Evolutionary conservation across 2,888 invertebrate species (phyloP).

Genomic region (Nomada fucata): DNA sequence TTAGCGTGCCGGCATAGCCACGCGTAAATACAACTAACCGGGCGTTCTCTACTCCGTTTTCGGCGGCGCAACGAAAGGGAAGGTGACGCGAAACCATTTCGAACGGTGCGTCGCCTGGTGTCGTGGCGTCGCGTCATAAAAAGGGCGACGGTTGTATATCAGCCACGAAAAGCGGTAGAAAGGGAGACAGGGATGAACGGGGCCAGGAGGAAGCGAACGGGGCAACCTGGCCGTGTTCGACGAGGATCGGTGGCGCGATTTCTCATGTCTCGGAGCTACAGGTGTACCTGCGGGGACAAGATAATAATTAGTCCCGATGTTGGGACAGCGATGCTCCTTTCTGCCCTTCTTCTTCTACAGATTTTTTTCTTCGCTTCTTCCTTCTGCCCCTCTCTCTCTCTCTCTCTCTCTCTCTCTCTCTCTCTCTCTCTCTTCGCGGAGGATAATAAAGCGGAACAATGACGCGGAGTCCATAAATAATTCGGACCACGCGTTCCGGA

Average conservation of each 20-base stretch:
- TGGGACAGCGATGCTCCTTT: constrained; percentile 62
- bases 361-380: neutral
- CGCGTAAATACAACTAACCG: constrained; percentile 39
- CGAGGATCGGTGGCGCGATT: constrained; percentile 59
- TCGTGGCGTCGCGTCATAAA: constrained; percentile 69
- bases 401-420: neutral
- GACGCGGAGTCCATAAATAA: constrained; percentile 69
- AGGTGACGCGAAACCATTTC: constrained; percentile 57
- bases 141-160: constrained; percentile 75
- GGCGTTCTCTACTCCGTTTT: neutral
- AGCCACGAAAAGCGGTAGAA: constrained; percentile 29
- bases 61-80: constrained; percentile 49
- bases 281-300: constrained; percentile 73
- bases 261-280: constrained; percentile 64
- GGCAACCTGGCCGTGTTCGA: constrained; percentile 39
- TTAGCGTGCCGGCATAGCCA: constrained; percentile 31
- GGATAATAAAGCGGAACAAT: constrained; percentile 58
- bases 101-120: constrained; percentile 33
- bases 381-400: neutral
- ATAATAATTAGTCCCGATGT: constrained; percentile 76
- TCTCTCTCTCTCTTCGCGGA: constrained; percentile 2
- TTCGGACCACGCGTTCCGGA: constrained; percentile 52
- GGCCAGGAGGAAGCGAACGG: constrained; percentile 12
- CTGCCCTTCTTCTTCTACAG: constrained; percentile 12
- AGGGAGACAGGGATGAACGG: neutral